Percentiles rank a stretch among this genome's conserved stretches.
Evolutionary conservation across 2,888 invertebrate species (phyloP).

Genomic region (Drosophila fulvimacula): DNA sequence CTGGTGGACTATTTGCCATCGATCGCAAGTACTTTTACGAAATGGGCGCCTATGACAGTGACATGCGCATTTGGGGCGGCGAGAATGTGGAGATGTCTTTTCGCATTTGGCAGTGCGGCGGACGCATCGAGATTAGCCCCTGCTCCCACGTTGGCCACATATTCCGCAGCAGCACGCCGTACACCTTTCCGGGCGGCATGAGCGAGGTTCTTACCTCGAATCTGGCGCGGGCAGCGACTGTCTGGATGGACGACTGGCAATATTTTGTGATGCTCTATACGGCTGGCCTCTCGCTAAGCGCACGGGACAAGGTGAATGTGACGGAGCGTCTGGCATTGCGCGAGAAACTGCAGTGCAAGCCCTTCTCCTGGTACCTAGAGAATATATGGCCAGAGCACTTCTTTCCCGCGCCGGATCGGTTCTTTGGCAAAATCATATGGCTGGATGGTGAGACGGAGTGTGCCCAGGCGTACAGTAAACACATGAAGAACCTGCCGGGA

Average conservation of each 20-base stretch:
- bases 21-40: slow-evolving; percentile 94
- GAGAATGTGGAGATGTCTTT: slow-evolving; percentile 99
- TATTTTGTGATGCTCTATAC: slow-evolving; percentile 96
- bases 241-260: slow-evolving; percentile 99
- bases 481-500: slow-evolving; percentile 80
- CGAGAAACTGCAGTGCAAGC: slow-evolving; percentile 91
- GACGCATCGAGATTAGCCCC: slow-evolving; percentile 94
- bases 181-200: slow-evolving; percentile 97
- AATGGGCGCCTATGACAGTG: slow-evolving; percentile 94
- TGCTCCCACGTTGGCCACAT: slow-evolving; percentile 97
- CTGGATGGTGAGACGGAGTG: slow-evolving; percentile 81
- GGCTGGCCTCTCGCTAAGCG: slow-evolving; percentile 86
- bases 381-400: slow-evolving; percentile 98
- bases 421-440: slow-evolving; percentile 93
- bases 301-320: slow-evolving; percentile 84
- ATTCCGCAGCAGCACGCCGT: slow-evolving; percentile 96
- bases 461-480: slow-evolving; percentile 72
- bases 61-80: slow-evolving; percentile 98
- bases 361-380: slow-evolving; percentile 96
- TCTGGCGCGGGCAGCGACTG: slow-evolving; percentile 95
- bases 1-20: slow-evolving; percentile 94
- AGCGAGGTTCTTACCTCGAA: slow-evolving; percentile 92
- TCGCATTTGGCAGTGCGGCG: slow-evolving; percentile 98
- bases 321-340: slow-evolving; percentile 89
- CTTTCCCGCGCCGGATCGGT: slow-evolving; percentile 93